phyloP scores from a whole-genome alignment of 2,888 invertebrate genomes.

The Drosophila silvestris region DNA sequence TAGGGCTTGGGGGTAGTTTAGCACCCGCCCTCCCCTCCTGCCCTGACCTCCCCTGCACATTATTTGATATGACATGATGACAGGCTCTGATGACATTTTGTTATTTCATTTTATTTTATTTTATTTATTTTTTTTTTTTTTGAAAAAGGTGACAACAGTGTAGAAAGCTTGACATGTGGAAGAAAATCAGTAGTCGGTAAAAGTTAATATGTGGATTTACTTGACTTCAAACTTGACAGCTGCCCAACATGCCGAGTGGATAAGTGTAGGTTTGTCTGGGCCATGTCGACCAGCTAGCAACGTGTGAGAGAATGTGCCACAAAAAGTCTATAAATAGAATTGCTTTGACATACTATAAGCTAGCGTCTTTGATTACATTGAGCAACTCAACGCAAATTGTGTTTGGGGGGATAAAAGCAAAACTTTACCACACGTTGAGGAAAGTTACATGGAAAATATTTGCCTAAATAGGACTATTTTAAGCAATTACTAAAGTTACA shows the following conservation, averaged over 20 bases:
- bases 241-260: not conserved
- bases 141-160: constrained; percentile 39
- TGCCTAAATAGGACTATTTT: not conserved
- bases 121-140: constrained; percentile 5
- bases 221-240: constrained; percentile 33
- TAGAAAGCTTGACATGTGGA: constrained; percentile 26
- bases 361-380: constrained; percentile 40
- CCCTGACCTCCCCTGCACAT: not conserved
- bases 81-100: constrained; percentile 68
- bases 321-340: constrained; percentile 20
- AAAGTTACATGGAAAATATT: not conserved
- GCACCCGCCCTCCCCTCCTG: not conserved
- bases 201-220: constrained; percentile 45
- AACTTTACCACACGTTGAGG: not conserved
- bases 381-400: constrained; percentile 11
- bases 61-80: constrained; percentile 63
- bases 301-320: no score
- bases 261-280: not conserved
- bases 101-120: constrained; percentile 24
- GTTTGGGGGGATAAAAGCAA: not conserved
- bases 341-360: constrained; percentile 27
- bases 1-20: constrained; percentile 18
- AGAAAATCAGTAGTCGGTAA: constrained; percentile 22
- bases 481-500: not conserved
- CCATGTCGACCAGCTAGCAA: not conserved